Evolutionary conservation across 1,140 invertebrate genomes (phyloP).

Genomic region (Tribolium castaneum): DNA sequence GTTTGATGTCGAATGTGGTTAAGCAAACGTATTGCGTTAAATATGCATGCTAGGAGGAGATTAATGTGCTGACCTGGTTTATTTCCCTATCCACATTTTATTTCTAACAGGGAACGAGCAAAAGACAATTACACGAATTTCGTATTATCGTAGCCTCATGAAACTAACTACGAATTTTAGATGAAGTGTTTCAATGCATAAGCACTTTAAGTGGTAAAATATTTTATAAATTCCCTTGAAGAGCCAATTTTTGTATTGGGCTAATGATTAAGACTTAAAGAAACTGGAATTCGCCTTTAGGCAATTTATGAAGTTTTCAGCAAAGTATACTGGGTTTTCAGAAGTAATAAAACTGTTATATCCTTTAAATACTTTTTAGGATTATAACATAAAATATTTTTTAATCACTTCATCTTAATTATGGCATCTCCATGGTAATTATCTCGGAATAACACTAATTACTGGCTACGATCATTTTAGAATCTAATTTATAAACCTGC

Average conservation of each 20-base stretch:
- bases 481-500: not conserved
- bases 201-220: constrained; percentile 1
- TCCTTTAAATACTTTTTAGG: constrained; percentile 39
- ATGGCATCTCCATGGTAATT: constrained; percentile 19
- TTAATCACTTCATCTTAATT: constrained; percentile 33
- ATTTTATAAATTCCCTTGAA: constrained; percentile 23
- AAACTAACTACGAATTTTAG: constrained; percentile 11
- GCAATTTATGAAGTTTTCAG: constrained; percentile 38
- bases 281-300: constrained; percentile 36
- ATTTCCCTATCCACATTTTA: constrained; percentile 2
- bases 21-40: constrained; percentile 34
- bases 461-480: constrained; percentile 16
- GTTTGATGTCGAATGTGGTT: constrained; percentile 44
- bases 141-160: no score
- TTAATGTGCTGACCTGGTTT: constrained; percentile 28
- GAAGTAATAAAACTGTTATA: constrained; percentile 41
- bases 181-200: not conserved
- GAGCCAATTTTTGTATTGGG: constrained; percentile 28
- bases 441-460: constrained; percentile 26
- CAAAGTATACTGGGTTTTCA: constrained; percentile 36
- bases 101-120: not conserved
- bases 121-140: not conserved
- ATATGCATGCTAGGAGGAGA: constrained; percentile 30
- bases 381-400: constrained; percentile 40
- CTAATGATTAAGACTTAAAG: constrained; percentile 35